Base-by-base conservation (phyloP, 1,140 invertebrate species). In the Monomorium pharaonis region DNA sequence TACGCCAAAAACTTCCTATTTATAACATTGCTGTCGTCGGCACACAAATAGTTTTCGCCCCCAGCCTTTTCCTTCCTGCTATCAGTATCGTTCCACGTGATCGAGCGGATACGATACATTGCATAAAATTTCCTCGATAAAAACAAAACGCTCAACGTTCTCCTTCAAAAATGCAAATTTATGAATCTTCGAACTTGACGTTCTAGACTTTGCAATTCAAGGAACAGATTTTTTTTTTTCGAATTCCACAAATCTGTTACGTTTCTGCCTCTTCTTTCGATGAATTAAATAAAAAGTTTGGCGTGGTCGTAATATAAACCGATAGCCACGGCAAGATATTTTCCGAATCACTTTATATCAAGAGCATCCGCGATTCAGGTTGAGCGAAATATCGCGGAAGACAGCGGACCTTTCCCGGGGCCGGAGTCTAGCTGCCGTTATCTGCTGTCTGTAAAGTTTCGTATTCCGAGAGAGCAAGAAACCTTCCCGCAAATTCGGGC, bases 381-480 rank as follows among this genome's bases (percentile, higher is more conserved):
- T n/a, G 21, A 24, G 21, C 27, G n/a, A 56, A 74, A 74, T 74
- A 74, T 56, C 49, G n/a, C 70, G 30, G 30, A 56, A 54, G 49
- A 74, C 27, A 24, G 30, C 27, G 0, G 70, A 74, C 30, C n/a
- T 74, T 74, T 74, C 49, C 30, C 49, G 6, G 0, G 33, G 70
- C n/a, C 18, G 27, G n/a, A 56, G 49, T 74, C 70, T 74, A n/a
- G 47, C 49, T 21, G 70, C 6, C 47, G 49, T 33, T 74, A 74
- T 74, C 12, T 49, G 30, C 30, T 30, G 70, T 74, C 70, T 74
- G 70, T 74, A 56, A 74, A 74, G 70, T 74, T 74, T 74, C 30
- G 49, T 74, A 74, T 74, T 56, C 21, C 65, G 65, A 54, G 70
- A 74, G 49, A 56, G 49, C 70, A 74, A 74, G 70, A 74, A 74